These are phyloP conservation scores for Sycophila sp. DNA, from an alignment of 1,140 invertebrate species.

Conservation along the genomic window DNA sequence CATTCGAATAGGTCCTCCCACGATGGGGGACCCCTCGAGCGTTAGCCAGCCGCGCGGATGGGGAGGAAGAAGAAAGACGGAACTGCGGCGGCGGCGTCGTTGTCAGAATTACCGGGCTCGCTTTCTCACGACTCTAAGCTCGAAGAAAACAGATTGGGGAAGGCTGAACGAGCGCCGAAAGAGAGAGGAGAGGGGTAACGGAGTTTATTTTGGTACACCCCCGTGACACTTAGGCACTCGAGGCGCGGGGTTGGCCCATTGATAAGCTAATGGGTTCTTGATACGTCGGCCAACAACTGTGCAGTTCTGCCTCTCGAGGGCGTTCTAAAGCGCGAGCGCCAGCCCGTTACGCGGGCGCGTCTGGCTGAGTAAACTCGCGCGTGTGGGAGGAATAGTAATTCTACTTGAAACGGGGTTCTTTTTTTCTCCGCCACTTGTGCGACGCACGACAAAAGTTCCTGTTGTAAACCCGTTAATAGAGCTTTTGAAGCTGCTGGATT, in stretches of 20 bases:
- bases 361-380: not conserved
- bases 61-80: conserved; percentile 39
- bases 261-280: conserved; percentile 57
- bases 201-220: conserved; percentile 55
- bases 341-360: not conserved
- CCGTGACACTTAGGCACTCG: conserved; percentile 38
- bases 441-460: too few species aligned
- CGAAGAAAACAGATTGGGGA: conserved; percentile 41
- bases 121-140: conserved; percentile 38
- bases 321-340: not conserved
- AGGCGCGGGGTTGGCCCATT: conserved; percentile 45
- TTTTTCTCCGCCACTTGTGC: too few species aligned
- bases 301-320: not conserved
- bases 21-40: not conserved
- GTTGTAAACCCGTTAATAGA: too few species aligned
- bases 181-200: not conserved
- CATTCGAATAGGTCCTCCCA: conserved; percentile 17
- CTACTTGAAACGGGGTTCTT: not conserved
- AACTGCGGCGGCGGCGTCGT: conserved; percentile 8
- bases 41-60: conserved; percentile 14
- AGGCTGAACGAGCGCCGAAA: too few species aligned
- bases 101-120: conserved; percentile 23
- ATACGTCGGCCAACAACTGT: conserved; percentile 41
- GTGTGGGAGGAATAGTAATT: not conserved
- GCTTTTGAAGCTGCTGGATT: too few species aligned